Evolutionary conservation across 2,113 vertebrate genomes (phyloP).

Genomic region (Eurystomus gularis): DNA sequence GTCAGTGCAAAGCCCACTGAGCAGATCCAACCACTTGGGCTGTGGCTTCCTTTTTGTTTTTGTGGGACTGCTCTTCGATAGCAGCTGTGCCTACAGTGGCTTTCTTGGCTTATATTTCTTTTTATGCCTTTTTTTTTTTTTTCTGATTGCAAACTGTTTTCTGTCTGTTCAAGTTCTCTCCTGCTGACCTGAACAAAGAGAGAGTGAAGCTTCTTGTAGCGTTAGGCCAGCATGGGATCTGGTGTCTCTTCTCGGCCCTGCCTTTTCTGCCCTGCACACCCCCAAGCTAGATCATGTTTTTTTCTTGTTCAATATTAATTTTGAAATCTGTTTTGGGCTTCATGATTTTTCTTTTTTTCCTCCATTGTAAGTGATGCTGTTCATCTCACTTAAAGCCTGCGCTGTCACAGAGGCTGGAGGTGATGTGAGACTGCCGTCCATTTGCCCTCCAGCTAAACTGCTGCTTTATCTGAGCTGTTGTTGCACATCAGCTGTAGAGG

Average conservation of each 20-base stretch:
- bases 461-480: background rate
- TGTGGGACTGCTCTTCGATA: background rate
- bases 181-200: too few species aligned
- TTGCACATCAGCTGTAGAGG: background rate
- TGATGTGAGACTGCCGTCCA: rapidly evolving
- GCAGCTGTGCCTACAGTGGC: background rate
- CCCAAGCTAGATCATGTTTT: background rate
- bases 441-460: background rate
- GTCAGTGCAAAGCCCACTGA: background rate
- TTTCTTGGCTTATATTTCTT: background rate
- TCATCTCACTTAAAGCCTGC: background rate
- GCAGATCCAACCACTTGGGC: too few species aligned
- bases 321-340: background rate
- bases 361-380: background rate
- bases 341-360: background rate
- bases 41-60: background rate
- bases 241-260: background rate
- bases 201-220: background rate
- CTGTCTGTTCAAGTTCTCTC: background rate
- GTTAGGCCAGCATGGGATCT: background rate
- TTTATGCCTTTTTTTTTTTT: background rate
- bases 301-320: background rate
- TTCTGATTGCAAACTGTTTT: background rate
- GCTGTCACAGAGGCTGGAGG: rapidly evolving
- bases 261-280: background rate